Conservation (phyloP, 1,140 invertebrate species). For the Caligus rogercresseyi region DNA sequence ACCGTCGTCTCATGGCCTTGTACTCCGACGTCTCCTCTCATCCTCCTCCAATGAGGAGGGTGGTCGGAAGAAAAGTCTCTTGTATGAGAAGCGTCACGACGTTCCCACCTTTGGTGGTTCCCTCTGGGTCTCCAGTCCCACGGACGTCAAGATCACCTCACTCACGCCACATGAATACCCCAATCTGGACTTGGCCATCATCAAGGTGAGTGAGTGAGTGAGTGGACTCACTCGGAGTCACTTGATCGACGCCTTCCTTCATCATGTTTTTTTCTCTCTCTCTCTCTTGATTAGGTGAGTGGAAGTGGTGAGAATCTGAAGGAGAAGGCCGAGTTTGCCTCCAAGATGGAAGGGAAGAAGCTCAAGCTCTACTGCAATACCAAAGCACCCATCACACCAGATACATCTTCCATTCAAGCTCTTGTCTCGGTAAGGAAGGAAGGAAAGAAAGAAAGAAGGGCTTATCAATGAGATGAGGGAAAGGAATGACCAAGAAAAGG, state of each 20-base stretch:
- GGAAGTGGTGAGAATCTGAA: neutral
- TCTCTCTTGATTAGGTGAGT: too few relatives aligned
- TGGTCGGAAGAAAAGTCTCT: too few relatives aligned
- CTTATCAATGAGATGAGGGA: neutral
- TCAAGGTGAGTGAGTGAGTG: neutral
- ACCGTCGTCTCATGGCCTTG: too few relatives aligned
- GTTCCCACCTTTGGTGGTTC: slow-evolving; percentile 10
- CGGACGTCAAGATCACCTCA: neutral
- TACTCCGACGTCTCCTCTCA: too few relatives aligned
- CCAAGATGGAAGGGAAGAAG: neutral
- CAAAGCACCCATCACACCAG: neutral
- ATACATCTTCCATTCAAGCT: neutral
- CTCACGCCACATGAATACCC: neutral
- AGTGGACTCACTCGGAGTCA: too few relatives aligned
- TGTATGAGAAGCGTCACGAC: neutral
- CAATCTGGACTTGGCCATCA: slow-evolving; percentile 6
- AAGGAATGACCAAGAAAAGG: neutral
- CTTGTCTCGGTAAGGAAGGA: neutral
- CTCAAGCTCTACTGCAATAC: neutral
- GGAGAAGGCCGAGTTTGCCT: neutral
- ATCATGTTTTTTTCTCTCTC: too few relatives aligned
- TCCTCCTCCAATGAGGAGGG: too few relatives aligned
- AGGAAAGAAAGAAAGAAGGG: too few relatives aligned
- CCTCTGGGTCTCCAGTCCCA: neutral
- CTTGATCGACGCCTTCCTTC: too few relatives aligned